Evolutionary conservation across 2,888 invertebrate genomes (phyloP).

Genomic region (Amiota mariae): DNA sequence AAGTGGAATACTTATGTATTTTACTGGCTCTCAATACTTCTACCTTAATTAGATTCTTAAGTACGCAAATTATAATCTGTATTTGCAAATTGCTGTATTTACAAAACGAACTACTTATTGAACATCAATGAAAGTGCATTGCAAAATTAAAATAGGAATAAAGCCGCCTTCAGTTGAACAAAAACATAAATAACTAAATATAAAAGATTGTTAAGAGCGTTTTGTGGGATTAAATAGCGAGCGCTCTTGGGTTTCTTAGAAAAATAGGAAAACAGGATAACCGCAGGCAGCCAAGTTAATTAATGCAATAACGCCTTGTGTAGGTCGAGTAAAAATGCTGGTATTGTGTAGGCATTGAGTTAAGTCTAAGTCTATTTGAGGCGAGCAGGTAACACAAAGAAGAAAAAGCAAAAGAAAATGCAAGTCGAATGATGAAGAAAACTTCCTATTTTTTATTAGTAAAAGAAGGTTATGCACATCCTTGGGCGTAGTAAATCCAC

Average conservation of each 20-base stretch:
- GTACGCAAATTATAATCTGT: conserved; percentile 4
- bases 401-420: not conserved
- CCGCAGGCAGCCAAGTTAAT: conserved; percentile 14
- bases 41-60: conserved; percentile 15
- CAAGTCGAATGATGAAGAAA: not conserved
- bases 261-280: not conserved
- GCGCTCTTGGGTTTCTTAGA: too few species aligned
- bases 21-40: too few species aligned
- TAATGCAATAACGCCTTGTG: not conserved
- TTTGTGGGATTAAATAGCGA: too few species aligned
- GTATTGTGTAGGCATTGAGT: not conserved
- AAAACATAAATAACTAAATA: too few species aligned
- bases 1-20: too few species aligned
- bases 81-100: too few species aligned
- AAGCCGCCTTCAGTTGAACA: not conserved
- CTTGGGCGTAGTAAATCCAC: not conserved
- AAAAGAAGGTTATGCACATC: too few species aligned
- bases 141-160: not conserved
- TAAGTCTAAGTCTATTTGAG: not conserved
- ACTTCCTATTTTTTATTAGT: not conserved
- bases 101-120: too few species aligned
- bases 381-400: too few species aligned
- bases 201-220: too few species aligned
- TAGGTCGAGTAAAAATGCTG: not conserved
- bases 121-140: too few species aligned